Conservation (phyloP, 2,888 invertebrate species). For the Caenorhabditis drosophilae region DNA sequence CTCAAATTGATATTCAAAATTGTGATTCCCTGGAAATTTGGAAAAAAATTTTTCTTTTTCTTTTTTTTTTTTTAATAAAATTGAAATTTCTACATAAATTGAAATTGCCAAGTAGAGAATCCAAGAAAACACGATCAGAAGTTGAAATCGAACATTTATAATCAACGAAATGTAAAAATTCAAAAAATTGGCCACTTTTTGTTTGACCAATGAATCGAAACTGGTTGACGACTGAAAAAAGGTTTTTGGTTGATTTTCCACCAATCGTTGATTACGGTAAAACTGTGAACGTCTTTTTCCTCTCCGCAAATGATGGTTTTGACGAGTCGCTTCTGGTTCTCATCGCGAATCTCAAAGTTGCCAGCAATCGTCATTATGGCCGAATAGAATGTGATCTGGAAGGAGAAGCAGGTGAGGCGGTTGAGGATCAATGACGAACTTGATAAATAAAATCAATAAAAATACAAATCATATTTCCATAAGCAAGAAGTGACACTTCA, state of each 20-base stretch:
- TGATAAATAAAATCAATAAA: constrained; percentile 61
- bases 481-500: constrained; percentile 62
- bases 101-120: constrained; percentile 52
- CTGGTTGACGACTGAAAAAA: constrained; percentile 23
- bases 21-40: constrained; percentile 56
- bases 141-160: constrained; percentile 51
- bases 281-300: constrained; percentile 34
- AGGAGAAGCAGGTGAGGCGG: neutral
- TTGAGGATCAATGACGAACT: constrained; percentile 15
- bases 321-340: constrained; percentile 37
- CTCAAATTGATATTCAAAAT: constrained; percentile 65
- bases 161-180: constrained; percentile 50
- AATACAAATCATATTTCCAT: constrained; percentile 61
- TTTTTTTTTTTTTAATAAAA: neutral
- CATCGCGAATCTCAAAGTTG: constrained; percentile 54
- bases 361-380: constrained; percentile 64
- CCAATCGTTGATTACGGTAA: no score
- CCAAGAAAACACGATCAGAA: constrained; percentile 50
- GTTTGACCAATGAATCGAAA: constrained; percentile 43
- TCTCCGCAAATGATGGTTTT: constrained; percentile 43
- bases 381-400: constrained; percentile 63
- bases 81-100: constrained; percentile 48
- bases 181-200: constrained; percentile 20
- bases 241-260: no score
- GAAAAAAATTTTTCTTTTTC: neutral